Conservation (phyloP, 2,113 vertebrate species). For the Colinus virginianus region DNA sequence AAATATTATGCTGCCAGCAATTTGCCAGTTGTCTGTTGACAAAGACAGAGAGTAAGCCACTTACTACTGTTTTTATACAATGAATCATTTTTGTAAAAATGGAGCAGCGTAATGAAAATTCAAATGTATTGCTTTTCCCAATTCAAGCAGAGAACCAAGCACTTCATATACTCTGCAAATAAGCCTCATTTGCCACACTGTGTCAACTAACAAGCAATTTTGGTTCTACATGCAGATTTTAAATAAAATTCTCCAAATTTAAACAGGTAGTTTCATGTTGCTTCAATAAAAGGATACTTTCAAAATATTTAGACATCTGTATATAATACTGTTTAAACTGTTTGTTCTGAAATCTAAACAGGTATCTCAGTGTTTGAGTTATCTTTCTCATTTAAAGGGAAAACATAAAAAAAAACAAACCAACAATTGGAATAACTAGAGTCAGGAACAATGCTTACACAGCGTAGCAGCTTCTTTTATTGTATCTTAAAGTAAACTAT, state of each 20-base stretch:
- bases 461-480: conserved; percentile 75
- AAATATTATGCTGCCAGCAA: conserved; percentile 73
- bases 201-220: conserved; percentile 59
- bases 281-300: conserved; percentile 81
- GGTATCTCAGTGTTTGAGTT: conserved; percentile 83
- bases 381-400: conserved; percentile 77
- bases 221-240: conserved; percentile 71
- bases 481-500: conserved; percentile 64
- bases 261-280: conserved; percentile 86
- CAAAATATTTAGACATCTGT: conserved; percentile 89
- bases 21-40: conserved; percentile 75
- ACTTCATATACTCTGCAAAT: conserved; percentile 59
- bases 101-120: conserved; percentile 62
- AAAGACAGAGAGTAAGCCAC: conserved; percentile 68
- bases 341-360: conserved; percentile 89
- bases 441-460: conserved; percentile 75
- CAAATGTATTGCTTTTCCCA: conserved; percentile 6
- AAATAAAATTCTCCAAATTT: conserved; percentile 79
- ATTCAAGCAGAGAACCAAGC: conserved; percentile 29
- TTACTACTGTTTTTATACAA: conserved; percentile 55
- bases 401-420: conserved; percentile 73
- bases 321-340: conserved; percentile 84
- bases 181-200: conserved; percentile 62
- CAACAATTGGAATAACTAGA: conserved; percentile 70
- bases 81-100: conserved; percentile 62